Conservation (phyloP, 2,888 invertebrate genomes). For the Drosophila hamatofila region DNA sequence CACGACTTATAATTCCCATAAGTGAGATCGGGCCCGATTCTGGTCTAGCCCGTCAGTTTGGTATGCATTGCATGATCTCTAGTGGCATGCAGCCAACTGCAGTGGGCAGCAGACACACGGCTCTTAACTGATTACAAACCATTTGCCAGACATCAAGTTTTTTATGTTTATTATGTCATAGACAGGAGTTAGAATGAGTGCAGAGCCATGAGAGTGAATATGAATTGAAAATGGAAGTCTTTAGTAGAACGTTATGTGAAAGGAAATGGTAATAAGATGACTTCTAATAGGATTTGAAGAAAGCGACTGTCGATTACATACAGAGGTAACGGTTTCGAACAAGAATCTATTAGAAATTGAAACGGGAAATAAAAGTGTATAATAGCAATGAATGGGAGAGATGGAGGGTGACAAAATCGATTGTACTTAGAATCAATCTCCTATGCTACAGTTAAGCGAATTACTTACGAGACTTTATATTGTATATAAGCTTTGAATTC, state of each 20-base stretch:
- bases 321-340: not conserved
- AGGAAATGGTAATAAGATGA: conserved; percentile 7
- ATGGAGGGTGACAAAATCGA: not conserved
- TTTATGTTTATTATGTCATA: conserved; percentile 24
- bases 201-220: conserved; percentile 5
- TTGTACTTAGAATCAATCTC: not conserved
- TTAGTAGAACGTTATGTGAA: not conserved
- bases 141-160: conserved; percentile 15
- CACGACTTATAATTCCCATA: conserved; percentile 38
- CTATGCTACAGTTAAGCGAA: not conserved
- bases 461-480: not conserved
- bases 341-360: not conserved
- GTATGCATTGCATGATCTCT: conserved; percentile 39
- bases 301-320: conserved; percentile 6
- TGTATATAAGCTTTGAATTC: too few relatives aligned
- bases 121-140: conserved; percentile 32
- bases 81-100: conserved; percentile 31
- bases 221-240: conserved; percentile 26
- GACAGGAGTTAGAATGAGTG: conserved; percentile 25
- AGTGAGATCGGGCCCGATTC: conserved; percentile 43
- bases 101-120: conserved; percentile 32
- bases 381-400: not conserved
- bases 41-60: conserved; percentile 48
- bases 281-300: conserved; percentile 8
- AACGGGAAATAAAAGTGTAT: conserved; percentile 2